Evolutionary conservation across 92 coral and sea anemone genomes (phyloP), one percentile per base, ranked within the genome.

Genomic region (Zoanthus gigantus): DNA sequence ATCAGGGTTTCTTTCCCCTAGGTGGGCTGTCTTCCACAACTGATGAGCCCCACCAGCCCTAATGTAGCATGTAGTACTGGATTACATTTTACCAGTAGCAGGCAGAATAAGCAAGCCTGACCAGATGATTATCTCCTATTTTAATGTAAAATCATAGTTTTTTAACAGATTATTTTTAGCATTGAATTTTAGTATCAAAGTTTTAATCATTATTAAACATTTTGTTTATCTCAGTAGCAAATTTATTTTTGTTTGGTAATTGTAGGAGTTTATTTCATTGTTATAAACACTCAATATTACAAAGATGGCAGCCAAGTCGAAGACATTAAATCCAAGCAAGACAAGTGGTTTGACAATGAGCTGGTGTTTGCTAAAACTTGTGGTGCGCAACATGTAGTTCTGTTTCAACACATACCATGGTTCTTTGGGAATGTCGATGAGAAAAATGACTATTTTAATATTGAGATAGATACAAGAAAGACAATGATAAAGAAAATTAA

Each of bases 381-480:
- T 11, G 73, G 61, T 17, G 94, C 99, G 66, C 89, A 95, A 66
- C 99, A 97, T 77, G 79, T 91, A 18, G 99, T 97, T 66, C 77
- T 97, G 18, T 97, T 97, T 87, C 99, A 95, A 74, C 99, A 97
- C 63, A 97, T 97, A 79, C 99, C 99, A 54, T 97, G 98, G 98
- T 97, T 97, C 90, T 79, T 94, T 52, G 83, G 89, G 54, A 85
- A 31, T 28, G 85, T 84, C 0, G 95, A 92, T 28, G 99, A 97
- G 77, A 61, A 52, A 45, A 93, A 92, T 69, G 86, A 92, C 76
- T 97, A 97, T 89, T 97, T 97, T 79, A 97, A 97, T 83, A 92
- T 97, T 79, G 81, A 84, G 4, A 71, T 54, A 83, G 81, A 92
- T 13, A 83, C 79, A 9, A 89, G 99, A 28, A 89, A 83, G 44